phyloP scores from a whole-genome alignment of 2,888 invertebrate genomes.

The Ectemnius cavifrons region DNA sequence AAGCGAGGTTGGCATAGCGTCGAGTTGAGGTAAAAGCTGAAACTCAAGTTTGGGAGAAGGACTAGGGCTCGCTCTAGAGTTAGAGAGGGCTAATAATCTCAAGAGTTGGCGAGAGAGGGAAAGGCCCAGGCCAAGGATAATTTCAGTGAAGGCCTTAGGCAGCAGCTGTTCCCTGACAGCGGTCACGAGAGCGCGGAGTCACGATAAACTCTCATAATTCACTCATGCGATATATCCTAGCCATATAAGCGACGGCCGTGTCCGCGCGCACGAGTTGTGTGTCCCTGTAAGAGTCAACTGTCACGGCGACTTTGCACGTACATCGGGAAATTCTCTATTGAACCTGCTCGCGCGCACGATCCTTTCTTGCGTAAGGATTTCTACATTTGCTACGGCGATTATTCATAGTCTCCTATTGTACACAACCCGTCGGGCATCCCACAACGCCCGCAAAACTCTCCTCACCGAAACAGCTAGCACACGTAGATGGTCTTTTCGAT shows the following conservation, averaged over 20 bases:
- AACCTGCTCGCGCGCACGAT: slow-evolving; percentile 40
- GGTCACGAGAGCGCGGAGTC: slow-evolving; percentile 60
- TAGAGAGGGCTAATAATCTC: slow-evolving; percentile 55
- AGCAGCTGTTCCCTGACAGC: slow-evolving; percentile 60
- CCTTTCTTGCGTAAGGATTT: slow-evolving; percentile 51
- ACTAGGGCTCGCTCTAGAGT: slow-evolving; percentile 37
- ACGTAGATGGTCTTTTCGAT: slow-evolving; percentile 47
- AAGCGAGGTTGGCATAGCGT: too few species aligned
- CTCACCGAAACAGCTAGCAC: slow-evolving; percentile 30
- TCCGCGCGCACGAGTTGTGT: background rate
- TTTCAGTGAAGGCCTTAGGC: slow-evolving; percentile 56
- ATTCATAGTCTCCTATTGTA: slow-evolving; percentile 52
- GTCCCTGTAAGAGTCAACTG: too few species aligned
- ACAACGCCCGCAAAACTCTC: slow-evolving; percentile 27
- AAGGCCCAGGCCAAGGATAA: too few species aligned
- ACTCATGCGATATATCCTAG: slow-evolving; percentile 57
- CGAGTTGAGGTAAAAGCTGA: background rate
- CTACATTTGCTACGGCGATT: slow-evolving; percentile 45
- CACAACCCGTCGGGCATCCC: slow-evolving; percentile 30
- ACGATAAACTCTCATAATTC: slow-evolving; percentile 71
- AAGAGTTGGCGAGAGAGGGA: slow-evolving; percentile 19
- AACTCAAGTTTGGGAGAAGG: slow-evolving; percentile 12
- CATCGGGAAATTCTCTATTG: slow-evolving; percentile 49
- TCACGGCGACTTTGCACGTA: slow-evolving; percentile 36
- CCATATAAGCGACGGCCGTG: slow-evolving; percentile 34